phyloP scores from a whole-genome alignment of 30 jellyfish, hydroid and myxozoan species.

The Sanderia malayensis region DNA sequence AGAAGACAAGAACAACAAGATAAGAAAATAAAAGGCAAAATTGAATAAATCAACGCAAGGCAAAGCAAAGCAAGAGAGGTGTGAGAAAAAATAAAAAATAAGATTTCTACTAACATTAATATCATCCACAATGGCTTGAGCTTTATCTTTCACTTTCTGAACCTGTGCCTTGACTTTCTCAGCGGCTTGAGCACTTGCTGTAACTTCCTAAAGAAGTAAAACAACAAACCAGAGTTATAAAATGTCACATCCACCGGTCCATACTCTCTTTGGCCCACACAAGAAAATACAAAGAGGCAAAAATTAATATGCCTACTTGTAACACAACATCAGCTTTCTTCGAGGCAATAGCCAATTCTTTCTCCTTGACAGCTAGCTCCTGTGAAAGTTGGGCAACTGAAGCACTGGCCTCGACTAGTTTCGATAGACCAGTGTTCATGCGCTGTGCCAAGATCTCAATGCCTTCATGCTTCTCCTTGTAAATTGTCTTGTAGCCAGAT shows the following conservation, averaged over 20 bases:
- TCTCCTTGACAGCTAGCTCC: conserved; percentile 82
- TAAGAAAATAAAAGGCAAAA: not conserved
- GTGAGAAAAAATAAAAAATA: conserved; percentile 3
- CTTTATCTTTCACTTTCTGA: conserved; percentile 79
- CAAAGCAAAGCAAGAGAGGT: conserved; percentile 2
- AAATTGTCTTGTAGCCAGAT: conserved; percentile 62
- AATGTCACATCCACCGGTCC: too few species aligned
- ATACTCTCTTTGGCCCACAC: too few species aligned
- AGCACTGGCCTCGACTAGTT: conserved; percentile 80
- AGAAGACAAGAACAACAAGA: not conserved
- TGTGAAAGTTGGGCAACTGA: conserved; percentile 82
- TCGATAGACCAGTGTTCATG: conserved; percentile 80
- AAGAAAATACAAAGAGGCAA: too few species aligned
- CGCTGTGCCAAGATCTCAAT: conserved; percentile 67
- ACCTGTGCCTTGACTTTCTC: conserved; percentile 90
- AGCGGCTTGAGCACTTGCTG: conserved; percentile 90
- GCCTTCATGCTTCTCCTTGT: conserved; percentile 68
- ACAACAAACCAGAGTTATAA: too few species aligned
- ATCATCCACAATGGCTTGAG: conserved; percentile 84
- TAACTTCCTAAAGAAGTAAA: conserved; percentile 64
- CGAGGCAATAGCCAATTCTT: conserved; percentile 83
- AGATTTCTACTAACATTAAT: conserved; percentile 55
- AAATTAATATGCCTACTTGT: conserved; percentile 70
- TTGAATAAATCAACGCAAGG: not conserved
- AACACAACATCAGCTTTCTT: conserved; percentile 84